Evolutionary conservation across 2,113 vertebrate species (phyloP), one percentile per base, ranked within the genome.

Genomic region (Acanthochromis polyacanthus): DNA sequence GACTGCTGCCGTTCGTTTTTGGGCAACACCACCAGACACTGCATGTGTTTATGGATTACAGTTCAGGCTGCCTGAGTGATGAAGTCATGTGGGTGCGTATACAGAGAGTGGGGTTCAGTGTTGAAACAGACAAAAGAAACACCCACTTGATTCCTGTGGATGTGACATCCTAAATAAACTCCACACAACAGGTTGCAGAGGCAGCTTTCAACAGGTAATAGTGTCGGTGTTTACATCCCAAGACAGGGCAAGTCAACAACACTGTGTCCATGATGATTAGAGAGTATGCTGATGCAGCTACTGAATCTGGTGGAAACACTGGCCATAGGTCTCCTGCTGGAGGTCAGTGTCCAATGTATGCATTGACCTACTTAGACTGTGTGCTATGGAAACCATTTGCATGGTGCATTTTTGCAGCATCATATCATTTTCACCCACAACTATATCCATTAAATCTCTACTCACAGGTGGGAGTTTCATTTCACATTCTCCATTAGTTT

Each of bases 21-120:
- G 75, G 85, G 68, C 63, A 73, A 83, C 68, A 84, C 65, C 60
- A 75, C 53, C 84, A 75, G 74, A 78, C 53, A 61, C 51, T 76
- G 69, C 61, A 74, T 82, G 56, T 78, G 79, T 80, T 89, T 77
- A 78, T 75, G 85, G 38, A 76, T 77, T 80, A 85, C 80, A 76
- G 78, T 69, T 55, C 51, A 55, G 75, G 71, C 78, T 85, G 80
- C 80, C 78, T 81, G 68, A 84, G 73, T 28, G 80, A 85, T 85
- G 82, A 87, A 72, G 86, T 90, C 80, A 89, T 81, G 62, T 25
- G 43, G 81, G 74, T 77, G 63, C 22, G 30, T 66, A 46, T 16
- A 40, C 52, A 75, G 38, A 82, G 52, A 78, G 70, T 15, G 16
- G 60, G 67, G 75, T 71, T 75, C 74, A n/a, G 53, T 60, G 66